Conservation (phyloP, 2,113 vertebrate species). For the Dipodomys spectabilis region DNA sequence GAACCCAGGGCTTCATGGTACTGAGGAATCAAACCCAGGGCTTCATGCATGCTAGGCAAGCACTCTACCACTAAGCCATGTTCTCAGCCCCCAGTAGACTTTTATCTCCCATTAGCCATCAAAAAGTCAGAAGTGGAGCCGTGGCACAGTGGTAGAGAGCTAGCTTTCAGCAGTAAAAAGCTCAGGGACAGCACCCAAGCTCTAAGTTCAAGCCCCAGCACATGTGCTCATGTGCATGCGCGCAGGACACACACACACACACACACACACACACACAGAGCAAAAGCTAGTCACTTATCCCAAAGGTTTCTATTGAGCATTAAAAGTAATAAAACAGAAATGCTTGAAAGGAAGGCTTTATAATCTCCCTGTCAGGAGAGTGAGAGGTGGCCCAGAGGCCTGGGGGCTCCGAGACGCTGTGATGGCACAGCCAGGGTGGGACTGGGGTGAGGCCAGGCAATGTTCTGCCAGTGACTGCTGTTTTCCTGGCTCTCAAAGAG, state of each 20-base stretch:
- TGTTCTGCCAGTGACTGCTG: neutral
- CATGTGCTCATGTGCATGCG: neutral
- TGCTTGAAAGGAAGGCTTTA: slow-evolving; percentile 5
- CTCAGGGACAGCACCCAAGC: too few species aligned
- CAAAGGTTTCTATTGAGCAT: slow-evolving; percentile 22
- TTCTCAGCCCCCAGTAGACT: too few species aligned
- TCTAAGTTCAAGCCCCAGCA: neutral
- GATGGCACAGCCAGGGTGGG: neutral
- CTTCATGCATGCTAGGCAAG: too few species aligned
- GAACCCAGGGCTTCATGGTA: too few species aligned
- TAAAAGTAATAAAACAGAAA: slow-evolving; percentile 4
- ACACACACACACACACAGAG: too few species aligned
- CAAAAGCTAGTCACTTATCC: slow-evolving; percentile 8
- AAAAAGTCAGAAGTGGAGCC: too few species aligned
- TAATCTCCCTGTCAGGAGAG: neutral
- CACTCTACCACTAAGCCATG: too few species aligned
- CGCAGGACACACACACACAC: too few species aligned
- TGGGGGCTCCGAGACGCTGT: neutral
- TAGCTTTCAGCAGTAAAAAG: too few species aligned
- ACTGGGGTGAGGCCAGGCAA: neutral
- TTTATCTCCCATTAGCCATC: too few species aligned
- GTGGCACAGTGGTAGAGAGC: too few species aligned
- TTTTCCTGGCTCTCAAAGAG: neutral
- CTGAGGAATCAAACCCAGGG: too few species aligned
- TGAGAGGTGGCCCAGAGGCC: neutral